A percentile compares a stretch with the other conserved stretches of the same genome.
phyloP scores from a whole-genome alignment of 2,113 vertebrate genomes.

The Percina caprodes region DNA sequence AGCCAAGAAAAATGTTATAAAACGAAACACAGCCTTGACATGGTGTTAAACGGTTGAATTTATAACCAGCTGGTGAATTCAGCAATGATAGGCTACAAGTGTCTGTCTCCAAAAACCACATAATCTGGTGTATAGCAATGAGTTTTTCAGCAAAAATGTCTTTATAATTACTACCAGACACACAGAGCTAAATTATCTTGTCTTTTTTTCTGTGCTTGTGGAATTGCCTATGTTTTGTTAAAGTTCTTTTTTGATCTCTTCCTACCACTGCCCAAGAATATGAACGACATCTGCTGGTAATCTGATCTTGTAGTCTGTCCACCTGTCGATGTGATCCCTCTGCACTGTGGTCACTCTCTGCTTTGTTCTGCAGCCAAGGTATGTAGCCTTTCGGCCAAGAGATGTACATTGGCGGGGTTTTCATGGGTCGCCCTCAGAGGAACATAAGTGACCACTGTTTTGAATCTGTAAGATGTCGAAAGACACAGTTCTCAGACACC shows the following conservation, averaged over 20 bases:
- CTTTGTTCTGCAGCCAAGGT: slow-evolving; percentile 46
- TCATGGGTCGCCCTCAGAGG: slow-evolving; percentile 47
- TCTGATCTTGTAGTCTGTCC: slow-evolving; percentile 52
- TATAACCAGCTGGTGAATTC: slow-evolving; percentile 59
- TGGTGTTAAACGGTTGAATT: slow-evolving; percentile 46
- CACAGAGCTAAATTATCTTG: slow-evolving; percentile 18
- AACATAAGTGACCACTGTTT: slow-evolving; percentile 23
- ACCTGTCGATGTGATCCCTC: slow-evolving; percentile 63
- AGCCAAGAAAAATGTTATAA: slow-evolving; percentile 49
- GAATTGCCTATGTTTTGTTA: slow-evolving; percentile 39
- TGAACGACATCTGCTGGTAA: slow-evolving; percentile 64
- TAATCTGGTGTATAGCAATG: slow-evolving; percentile 59
- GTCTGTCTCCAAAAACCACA: slow-evolving; percentile 38
- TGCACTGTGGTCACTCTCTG: slow-evolving; percentile 35
- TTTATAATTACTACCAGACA: slow-evolving; percentile 71
- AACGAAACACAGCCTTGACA: slow-evolving; percentile 48
- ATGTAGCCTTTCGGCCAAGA: slow-evolving; percentile 21
- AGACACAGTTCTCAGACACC: slow-evolving; percentile 32
- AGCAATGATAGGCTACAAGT: slow-evolving; percentile 54
- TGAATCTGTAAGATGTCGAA: slow-evolving; percentile 39
- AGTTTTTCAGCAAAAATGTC: slow-evolving; percentile 41
- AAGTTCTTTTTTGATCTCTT: slow-evolving; percentile 24
- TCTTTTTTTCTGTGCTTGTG: slow-evolving; percentile 1
- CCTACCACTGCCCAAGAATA: slow-evolving; percentile 26
- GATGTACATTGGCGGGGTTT: slow-evolving; percentile 15